Percentiles rank a stretch among this genome's conserved stretches.
These are phyloP conservation scores for Propsilocerus akamusi DNA, from an alignment of 1,140 invertebrate genomes.

Conservation along the genomic window DNA sequence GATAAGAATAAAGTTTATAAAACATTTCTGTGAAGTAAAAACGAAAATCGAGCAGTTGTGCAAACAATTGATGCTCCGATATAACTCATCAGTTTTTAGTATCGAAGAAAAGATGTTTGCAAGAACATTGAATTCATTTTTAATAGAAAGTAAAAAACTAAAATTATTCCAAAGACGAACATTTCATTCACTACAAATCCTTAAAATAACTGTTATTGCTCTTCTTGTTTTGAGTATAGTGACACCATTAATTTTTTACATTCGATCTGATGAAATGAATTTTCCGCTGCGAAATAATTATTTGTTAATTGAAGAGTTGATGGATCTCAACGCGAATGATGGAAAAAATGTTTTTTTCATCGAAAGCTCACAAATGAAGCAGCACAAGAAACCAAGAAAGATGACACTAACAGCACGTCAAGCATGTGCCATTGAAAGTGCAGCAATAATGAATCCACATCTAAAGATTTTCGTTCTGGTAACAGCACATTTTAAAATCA, in stretches of 20 bases:
- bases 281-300: background rate
- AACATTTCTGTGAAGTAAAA: too few species aligned
- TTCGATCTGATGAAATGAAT: background rate
- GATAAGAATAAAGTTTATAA: background rate
- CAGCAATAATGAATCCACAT: background rate
- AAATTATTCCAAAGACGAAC: too few species aligned
- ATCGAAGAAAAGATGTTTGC: too few species aligned
- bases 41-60: too few species aligned
- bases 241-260: background rate
- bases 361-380: background rate
- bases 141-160: too few species aligned
- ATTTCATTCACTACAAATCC: background rate
- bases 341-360: background rate
- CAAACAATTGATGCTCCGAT: too few species aligned
- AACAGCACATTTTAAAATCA: background rate
- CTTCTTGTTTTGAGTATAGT: background rate
- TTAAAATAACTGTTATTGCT: background rate
- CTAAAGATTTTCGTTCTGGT: background rate
- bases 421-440: background rate
- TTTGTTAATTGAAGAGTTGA: background rate
- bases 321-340: background rate
- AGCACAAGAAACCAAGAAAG: background rate
- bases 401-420: background rate
- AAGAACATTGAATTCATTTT: too few species aligned
- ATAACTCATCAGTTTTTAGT: too few species aligned